Evolutionary conservation across 1,140 invertebrate species (phyloP).

Genomic region (Tyrophagus putrescentiae): DNA sequence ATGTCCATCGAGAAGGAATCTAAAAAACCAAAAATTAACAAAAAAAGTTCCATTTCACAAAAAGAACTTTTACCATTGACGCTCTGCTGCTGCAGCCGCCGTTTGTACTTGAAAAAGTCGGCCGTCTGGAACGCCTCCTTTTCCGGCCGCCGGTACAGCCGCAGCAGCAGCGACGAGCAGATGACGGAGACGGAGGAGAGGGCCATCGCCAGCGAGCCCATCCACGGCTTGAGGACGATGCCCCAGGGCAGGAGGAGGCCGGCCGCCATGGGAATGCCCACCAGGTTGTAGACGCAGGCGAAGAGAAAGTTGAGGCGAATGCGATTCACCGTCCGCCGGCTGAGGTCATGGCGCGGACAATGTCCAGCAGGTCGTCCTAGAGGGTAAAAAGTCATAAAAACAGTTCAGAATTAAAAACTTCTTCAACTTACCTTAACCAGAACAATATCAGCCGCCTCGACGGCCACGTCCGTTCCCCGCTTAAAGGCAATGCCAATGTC

Average conservation of each 20-base stretch:
- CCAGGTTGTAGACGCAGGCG: conserved; percentile 89
- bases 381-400: neutral
- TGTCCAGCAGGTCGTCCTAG: conserved; percentile 83
- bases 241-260: conserved; percentile 77
- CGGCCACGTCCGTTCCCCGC: conserved; percentile 97
- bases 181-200: conserved; percentile 94
- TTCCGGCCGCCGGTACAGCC: conserved; percentile 51
- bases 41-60: neutral
- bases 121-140: conserved; percentile 45
- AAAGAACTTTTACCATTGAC: no score
- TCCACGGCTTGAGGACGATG: conserved; percentile 81
- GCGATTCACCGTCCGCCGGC: conserved; percentile 70
- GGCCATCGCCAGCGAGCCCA: conserved; percentile 98
- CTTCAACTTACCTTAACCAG: conserved; percentile 53
- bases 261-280: conserved; percentile 93
- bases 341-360: conserved; percentile 87
- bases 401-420: neutral
- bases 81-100: neutral
- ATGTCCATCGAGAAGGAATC: conserved; percentile 2
- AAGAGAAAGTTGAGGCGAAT: conserved; percentile 95
- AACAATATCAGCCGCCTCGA: conserved; percentile 94
- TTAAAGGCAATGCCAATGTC: conserved; percentile 97
- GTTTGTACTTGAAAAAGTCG: conserved; percentile 36
- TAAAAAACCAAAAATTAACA: neutral
- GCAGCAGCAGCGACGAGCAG: conserved; percentile 77